Evolutionary conservation across 2,888 invertebrate genomes (phyloP).

Genomic region (Sarcophaga carnaria): DNA sequence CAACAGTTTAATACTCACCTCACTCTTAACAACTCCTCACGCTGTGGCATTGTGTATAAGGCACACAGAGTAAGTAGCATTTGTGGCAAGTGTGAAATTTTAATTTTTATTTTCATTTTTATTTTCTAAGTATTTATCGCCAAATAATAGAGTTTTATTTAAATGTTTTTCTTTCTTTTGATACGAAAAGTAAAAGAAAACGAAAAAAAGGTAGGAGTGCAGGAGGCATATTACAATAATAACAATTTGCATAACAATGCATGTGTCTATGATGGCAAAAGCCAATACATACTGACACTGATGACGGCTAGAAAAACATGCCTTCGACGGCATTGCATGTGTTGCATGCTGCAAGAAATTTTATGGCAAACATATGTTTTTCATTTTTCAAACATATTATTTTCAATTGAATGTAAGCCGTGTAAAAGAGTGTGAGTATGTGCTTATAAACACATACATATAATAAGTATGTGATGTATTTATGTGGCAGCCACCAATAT

Average conservation of each 20-base stretch:
- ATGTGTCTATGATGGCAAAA: constrained; percentile 42
- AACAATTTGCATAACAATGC: constrained; percentile 68
- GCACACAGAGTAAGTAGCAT: neutral
- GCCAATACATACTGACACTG: constrained; percentile 32
- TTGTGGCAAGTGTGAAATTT: constrained; percentile 58
- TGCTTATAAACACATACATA: constrained; percentile 20
- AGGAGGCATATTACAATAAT: constrained; percentile 50
- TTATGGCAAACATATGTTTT: constrained; percentile 47
- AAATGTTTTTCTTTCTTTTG: neutral
- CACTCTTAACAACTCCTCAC: neutral
- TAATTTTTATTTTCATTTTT: constrained; percentile 24
- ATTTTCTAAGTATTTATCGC: constrained; percentile 52
- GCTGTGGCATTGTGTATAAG: constrained; percentile 5
- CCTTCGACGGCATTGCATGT: constrained; percentile 46
- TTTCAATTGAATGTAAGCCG: neutral
- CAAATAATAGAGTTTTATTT: constrained; percentile 48
- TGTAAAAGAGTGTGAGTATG: neutral
- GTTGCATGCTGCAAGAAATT: constrained; percentile 43
- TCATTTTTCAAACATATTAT: constrained; percentile 21
- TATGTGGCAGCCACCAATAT: constrained; percentile 34
- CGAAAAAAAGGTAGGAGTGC: constrained; percentile 34
- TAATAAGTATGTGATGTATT: constrained; percentile 30
- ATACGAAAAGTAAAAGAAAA: no score
- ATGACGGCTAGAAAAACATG: constrained; percentile 15
- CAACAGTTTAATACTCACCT: constrained; percentile 33